phyloP scores from a whole-genome alignment of 1,140 invertebrate species.

The Berghia stephanieae region DNA sequence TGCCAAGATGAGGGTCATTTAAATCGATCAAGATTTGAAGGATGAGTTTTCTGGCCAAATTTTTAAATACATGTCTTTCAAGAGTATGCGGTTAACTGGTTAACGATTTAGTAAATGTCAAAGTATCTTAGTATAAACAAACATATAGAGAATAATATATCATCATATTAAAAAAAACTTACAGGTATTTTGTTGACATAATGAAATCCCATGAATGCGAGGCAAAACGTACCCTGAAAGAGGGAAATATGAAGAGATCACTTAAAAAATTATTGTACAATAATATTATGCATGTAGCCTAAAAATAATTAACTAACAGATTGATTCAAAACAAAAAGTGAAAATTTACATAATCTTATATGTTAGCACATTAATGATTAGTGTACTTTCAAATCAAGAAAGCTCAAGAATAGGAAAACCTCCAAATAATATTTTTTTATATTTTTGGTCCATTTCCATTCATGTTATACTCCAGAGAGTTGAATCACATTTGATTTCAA shows the following conservation, averaged over 20 bases:
- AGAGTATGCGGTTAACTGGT: neutral
- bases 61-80: neutral
- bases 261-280: neutral
- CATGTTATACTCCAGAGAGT: too few species aligned
- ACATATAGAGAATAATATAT: too few species aligned
- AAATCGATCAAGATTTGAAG: too few species aligned
- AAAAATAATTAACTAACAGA: too few species aligned
- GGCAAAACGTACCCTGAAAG: slow-evolving; percentile 39
- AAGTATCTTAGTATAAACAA: neutral
- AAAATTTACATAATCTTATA: neutral
- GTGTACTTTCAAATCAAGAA: too few species aligned
- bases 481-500: neutral
- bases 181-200: slow-evolving; percentile 39
- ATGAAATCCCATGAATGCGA: slow-evolving; percentile 37
- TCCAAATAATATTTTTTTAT: too few species aligned
- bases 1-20: too few species aligned
- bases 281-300: too few species aligned
- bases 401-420: neutral
- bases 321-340: too few species aligned
- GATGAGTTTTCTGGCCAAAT: neutral
- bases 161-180: slow-evolving; percentile 35
- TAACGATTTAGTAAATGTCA: neutral
- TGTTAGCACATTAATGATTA: neutral
- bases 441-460: too few species aligned
- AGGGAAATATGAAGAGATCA: neutral